Base-by-base conservation (phyloP, 1,140 invertebrate genomes). In the Mycetomoellerius zeteki region DNA sequence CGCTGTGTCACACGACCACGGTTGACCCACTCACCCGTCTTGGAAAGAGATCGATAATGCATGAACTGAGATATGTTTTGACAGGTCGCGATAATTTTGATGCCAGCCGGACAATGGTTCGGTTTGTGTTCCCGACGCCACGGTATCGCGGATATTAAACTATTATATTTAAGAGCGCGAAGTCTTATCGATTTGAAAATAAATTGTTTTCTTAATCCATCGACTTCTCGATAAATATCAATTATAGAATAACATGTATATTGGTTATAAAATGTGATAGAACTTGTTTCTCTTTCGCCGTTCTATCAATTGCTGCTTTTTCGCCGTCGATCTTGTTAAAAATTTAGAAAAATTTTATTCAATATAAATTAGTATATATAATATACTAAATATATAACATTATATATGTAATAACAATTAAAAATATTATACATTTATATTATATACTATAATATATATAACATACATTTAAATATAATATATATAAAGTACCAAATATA, bases 51-150 rank as follows among this genome's bases (percentile, higher is more conserved):
- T 85, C 82, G 89, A 91, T 91, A 91, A 90, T 80, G 54, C 73
- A 30, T 19, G 56, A 52, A 43, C 56, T 16, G 12, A 33, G 50
- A 72, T 76, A 77, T 90, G 86, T 92, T 92, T 92, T 90, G 86
- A 92, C 91, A 92, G 87, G 60, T 86, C 78, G 54, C 75, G 91
- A 91, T 91, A 91, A 91, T 89, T 90, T 84, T 54, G 72, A 85
- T 81, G 65, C 76, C 64, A 71, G 62, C 60, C 72, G 65, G 78
- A 86, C 85, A 86, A 82, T 86, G 77, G 37, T 37, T 86, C 27
- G 64, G 85, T 64, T 71, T 82, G 85, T 86, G 27, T 60, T 67
- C 75, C 16, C 43, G 37, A 65, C n/a, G 84, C 47, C 50, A 43
- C 33, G 54, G 1, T 72, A 58, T 82, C 78, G 50, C 65, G 16